These are phyloP conservation scores for Xanthorhoe designata DNA, from an alignment of 2,888 invertebrate genomes.

Conservation along the genomic window DNA sequence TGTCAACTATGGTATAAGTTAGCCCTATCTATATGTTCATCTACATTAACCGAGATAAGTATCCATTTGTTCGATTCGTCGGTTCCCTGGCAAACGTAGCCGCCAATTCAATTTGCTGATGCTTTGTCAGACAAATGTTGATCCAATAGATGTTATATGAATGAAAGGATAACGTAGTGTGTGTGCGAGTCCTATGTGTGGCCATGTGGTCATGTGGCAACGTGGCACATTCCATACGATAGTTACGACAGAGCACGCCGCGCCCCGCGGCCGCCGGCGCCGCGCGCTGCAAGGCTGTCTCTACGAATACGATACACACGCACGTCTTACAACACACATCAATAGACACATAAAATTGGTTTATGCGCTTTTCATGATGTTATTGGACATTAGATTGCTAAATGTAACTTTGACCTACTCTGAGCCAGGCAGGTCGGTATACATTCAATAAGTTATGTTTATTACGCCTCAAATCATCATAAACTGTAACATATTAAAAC, in stretches of 20 bases:
- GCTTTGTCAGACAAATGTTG: background rate
- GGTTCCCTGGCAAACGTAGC: background rate
- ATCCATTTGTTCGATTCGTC: background rate
- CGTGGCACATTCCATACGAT: background rate
- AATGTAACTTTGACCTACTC: constrained; percentile 18
- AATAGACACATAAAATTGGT: constrained; percentile 16
- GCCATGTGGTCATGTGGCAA: background rate
- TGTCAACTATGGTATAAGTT: no score
- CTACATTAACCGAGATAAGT: background rate
- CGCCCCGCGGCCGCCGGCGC: background rate
- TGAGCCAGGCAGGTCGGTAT: background rate
- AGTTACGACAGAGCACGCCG: no score
- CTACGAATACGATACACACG: background rate
- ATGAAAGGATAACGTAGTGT: background rate
- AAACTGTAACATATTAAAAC: background rate
- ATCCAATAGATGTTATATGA: background rate
- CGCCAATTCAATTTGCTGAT: background rate
- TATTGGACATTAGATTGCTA: constrained; percentile 11
- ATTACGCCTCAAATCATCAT: background rate
- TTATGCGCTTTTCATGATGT: constrained; percentile 20
- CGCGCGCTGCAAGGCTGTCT: constrained; percentile 5
- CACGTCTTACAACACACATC: constrained; percentile 20
- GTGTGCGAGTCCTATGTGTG: background rate
- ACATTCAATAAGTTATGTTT: background rate
- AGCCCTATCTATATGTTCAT: no score